phyloP scores from a whole-genome alignment of 1,140 invertebrate species.

The Zaprionus ghesquierei region DNA sequence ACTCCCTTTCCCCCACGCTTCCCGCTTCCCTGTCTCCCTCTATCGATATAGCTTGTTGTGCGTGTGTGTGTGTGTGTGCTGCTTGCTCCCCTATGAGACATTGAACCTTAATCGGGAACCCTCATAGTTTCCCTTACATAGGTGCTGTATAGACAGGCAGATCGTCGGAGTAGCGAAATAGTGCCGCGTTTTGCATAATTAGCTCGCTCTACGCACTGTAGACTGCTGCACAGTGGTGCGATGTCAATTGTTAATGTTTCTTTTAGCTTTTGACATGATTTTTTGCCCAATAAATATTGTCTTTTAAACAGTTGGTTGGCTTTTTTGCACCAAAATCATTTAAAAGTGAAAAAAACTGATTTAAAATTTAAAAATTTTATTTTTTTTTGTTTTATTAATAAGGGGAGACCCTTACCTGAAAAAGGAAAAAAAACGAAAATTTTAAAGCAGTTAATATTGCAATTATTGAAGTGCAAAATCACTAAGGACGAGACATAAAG shows the following conservation, averaged over 20 bases:
- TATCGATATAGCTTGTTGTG: neutral
- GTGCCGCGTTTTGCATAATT: constrained; percentile 5
- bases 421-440: too few relatives aligned
- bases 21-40: neutral
- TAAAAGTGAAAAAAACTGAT: too few relatives aligned
- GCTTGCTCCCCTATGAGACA: constrained; percentile 1
- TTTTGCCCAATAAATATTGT: too few relatives aligned
- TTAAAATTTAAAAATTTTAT: too few relatives aligned
- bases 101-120: constrained; percentile 10
- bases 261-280: too few relatives aligned
- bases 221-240: neutral
- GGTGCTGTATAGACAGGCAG: neutral
- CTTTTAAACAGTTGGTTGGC: too few relatives aligned
- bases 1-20: neutral
- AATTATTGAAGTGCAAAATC: too few relatives aligned
- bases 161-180: neutral
- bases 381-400: too few relatives aligned
- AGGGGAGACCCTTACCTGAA: too few relatives aligned
- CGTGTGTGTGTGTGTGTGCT: neutral
- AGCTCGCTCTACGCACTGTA: constrained; percentile 4
- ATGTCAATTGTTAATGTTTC: neutral
- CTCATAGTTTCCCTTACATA: neutral
- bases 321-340: too few relatives aligned
- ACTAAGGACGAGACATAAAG: too few relatives aligned
- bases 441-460: too few relatives aligned